phyloP scores from a whole-genome alignment of 2,888 invertebrate genomes.

The Lochmaea capreae region DNA sequence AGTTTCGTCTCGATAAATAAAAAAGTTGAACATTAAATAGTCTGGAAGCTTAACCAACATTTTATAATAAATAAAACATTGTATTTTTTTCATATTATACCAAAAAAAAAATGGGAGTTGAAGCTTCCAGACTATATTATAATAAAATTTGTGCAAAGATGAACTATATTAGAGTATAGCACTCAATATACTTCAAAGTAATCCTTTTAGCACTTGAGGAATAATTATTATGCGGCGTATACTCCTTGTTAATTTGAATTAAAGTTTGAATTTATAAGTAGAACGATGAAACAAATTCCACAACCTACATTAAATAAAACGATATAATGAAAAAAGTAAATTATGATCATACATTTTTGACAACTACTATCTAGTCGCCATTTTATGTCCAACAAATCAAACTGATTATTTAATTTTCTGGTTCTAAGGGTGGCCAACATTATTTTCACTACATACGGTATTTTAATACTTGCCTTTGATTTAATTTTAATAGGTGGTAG shows the following conservation, averaged over 20 bases:
- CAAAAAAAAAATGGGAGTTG: no score
- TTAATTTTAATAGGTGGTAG: constrained; percentile 7
- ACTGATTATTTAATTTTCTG: no score
- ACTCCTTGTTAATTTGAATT: background rate
- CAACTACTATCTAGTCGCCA: no score
- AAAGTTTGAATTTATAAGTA: no score
- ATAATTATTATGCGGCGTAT: background rate
- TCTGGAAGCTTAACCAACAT: background rate
- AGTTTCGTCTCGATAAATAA: background rate
- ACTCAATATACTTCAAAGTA: constrained; percentile 14
- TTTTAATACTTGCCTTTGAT: background rate
- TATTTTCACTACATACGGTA: background rate
- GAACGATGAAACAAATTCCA: no score
- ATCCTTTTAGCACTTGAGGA: constrained; percentile 11
- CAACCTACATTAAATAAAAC: no score
- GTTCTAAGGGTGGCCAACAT: no score
- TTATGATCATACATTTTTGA: no score
- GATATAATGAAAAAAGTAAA: no score
- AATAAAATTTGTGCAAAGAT: background rate
- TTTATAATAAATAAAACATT: no score
- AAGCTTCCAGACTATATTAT: background rate
- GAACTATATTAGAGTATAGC: background rate
- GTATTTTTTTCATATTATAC: no score
- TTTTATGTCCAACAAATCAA: no score
- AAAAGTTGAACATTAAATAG: background rate